A percentile compares a stretch with the other conserved stretches of the same genome.
phyloP scores from a whole-genome alignment of 1,140 invertebrate species.

The Rhynchophorus ferrugineus region DNA sequence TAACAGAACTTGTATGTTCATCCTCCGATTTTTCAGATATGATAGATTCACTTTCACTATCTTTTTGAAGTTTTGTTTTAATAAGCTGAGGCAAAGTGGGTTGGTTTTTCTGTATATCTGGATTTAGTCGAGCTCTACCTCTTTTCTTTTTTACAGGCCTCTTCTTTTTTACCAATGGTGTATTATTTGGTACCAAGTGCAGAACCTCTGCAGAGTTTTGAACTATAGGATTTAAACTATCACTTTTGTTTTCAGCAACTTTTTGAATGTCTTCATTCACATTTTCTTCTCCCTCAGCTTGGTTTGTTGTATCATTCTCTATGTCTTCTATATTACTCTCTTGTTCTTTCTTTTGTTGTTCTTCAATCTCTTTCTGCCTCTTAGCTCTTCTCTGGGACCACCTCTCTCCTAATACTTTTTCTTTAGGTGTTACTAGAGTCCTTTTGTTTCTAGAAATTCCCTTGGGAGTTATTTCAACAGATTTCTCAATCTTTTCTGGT shows the following conservation, averaged over 20 bases:
- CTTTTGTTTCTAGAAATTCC: constrained; percentile 16
- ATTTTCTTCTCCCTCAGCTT: constrained; percentile 20
- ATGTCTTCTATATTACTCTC: constrained; percentile 9
- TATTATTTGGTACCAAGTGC: constrained; percentile 7
- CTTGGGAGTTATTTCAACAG: neutral
- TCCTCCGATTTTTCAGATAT: constrained; percentile 35
- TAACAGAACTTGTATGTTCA: constrained; percentile 22
- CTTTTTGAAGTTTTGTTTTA: constrained; percentile 29
- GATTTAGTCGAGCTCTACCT: constrained; percentile 24
- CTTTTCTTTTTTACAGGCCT: constrained; percentile 35
- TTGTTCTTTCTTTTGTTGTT: constrained; percentile 25
- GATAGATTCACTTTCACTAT: constrained; percentile 35
- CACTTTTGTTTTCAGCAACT: neutral
- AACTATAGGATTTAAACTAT: neutral
- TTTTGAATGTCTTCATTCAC: constrained; percentile 14
- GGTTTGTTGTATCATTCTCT: too few species aligned
- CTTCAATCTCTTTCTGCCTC: constrained; percentile 36
- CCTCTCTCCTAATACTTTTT: constrained; percentile 38
- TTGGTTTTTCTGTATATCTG: constrained; percentile 23
- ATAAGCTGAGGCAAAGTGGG: constrained; percentile 33
- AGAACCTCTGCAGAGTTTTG: constrained; percentile 1
- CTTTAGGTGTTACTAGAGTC: constrained; percentile 16
- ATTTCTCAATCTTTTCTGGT: neutral
- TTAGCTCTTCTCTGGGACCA: constrained; percentile 42
- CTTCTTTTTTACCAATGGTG: constrained; percentile 29